Evolutionary conservation across 2,797 vertebrate species (phyloP).

Genomic region (Oreochromis mossambicus): DNA sequence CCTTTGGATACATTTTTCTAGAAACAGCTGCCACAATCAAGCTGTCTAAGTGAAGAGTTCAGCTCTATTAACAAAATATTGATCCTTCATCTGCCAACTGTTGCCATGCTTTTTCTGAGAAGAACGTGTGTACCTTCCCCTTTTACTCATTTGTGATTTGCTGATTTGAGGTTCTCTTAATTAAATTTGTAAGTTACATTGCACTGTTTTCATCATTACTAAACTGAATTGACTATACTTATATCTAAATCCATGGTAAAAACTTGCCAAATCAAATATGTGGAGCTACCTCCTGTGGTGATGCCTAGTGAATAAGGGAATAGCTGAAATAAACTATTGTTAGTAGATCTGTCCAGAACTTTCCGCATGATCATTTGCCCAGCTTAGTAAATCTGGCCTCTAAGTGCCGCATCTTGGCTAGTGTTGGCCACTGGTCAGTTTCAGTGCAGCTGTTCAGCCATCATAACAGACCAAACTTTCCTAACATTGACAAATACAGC

Average conservation of each 20-base stretch:
- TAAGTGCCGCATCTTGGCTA: not conserved
- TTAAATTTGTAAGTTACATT: not conserved
- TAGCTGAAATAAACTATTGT: not conserved
- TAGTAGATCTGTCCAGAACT: not conserved
- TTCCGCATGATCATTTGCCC: not conserved
- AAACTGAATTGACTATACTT: not conserved
- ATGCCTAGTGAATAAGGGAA: not conserved
- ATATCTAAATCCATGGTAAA: not conserved
- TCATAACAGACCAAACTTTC: not conserved
- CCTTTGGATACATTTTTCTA: not conserved
- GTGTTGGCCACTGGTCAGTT: not conserved
- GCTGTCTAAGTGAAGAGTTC: not conserved
- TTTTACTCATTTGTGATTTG: not conserved
- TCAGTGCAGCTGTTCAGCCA: not conserved
- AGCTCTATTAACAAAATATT: not conserved
- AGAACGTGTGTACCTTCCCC: not conserved
- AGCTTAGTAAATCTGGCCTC: not conserved
- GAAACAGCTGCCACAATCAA: not conserved
- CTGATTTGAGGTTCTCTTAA: not conserved
- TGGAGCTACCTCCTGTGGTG: not conserved
- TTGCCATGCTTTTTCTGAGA: not conserved
- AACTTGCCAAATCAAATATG: not conserved
- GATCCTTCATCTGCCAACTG: not conserved
- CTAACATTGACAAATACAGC: not conserved
- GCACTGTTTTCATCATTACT: not conserved